phyloP scores from a whole-genome alignment of 1,140 invertebrate species.

The Oscheius sp. region DNA sequence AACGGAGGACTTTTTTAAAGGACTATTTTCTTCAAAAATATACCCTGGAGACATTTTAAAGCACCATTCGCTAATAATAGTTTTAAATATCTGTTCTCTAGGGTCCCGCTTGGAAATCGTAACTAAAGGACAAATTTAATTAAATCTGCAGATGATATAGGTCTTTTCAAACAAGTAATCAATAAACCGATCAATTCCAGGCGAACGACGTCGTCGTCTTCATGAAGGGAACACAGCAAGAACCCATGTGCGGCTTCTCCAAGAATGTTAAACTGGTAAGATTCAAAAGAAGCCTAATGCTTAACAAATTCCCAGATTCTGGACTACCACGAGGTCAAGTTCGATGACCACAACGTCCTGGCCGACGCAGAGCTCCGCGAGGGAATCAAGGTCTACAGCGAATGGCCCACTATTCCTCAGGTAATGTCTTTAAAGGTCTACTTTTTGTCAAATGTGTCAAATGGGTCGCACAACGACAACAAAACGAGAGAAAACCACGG shows the following conservation, averaged over 20 bases:
- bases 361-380: conserved; percentile 52
- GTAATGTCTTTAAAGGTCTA: not conserved
- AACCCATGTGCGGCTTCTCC: conserved; percentile 57
- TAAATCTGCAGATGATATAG: too few relatives aligned
- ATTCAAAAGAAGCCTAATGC: not conserved
- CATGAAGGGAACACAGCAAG: conserved; percentile 57
- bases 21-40: too few relatives aligned
- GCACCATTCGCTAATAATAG: too few relatives aligned
- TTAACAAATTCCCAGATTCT: conserved; percentile 46
- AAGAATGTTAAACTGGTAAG: conserved; percentile 56
- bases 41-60: too few relatives aligned
- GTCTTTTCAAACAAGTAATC: too few relatives aligned
- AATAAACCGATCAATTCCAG: too few relatives aligned
- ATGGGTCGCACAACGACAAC: too few relatives aligned
- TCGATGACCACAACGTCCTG: conserved; percentile 53
- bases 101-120: too few relatives aligned
- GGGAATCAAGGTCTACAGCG: conserved; percentile 56
- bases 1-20: too few relatives aligned
- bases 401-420: conserved; percentile 50
- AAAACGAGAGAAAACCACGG: too few relatives aligned
- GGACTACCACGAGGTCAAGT: conserved; percentile 52
- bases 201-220: conserved; percentile 56
- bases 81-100: too few relatives aligned
- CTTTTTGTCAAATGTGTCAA: not conserved
- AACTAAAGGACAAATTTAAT: too few relatives aligned